Evolutionary conservation across 2,797 vertebrate species (phyloP), one percentile per base, ranked within the genome.

Genomic region (Molothrus ater): DNA sequence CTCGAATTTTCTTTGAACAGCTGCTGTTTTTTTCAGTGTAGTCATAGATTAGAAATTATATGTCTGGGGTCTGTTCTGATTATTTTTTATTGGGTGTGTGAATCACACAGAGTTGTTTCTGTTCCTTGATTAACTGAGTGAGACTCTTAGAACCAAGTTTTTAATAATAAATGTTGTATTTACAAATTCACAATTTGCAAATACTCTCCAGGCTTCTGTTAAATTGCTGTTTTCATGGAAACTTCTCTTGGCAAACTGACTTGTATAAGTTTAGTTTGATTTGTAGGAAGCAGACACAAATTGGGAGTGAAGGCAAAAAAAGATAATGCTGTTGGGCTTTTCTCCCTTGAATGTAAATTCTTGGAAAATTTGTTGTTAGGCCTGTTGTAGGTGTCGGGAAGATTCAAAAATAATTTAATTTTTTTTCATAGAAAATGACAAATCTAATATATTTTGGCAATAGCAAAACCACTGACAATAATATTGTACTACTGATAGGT

Each of bases 151-250:
- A 93, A 95, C 56, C 54, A 86, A 86, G 75, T 78, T 96, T 94
- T 96, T 90, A 96, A 96, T 95, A 96, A 95, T 91, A 86, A 81
- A 92, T 93, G 82, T 90, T 91, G 80, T 96, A 93, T 96, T 96
- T 93, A 92, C 91, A 86, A 92, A 97, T 95, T 76, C 87, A 95
- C 90, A 88, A 83, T 92, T 96, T 84, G 85, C 80, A 95, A 95
- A 96, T 91, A 93, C 66, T 90, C 91, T 86, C 57, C 76, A 76
- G 85, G 63, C 91, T 90, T 60, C 87, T 86, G 74, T 86, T 66
- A 95, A 93, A 94, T 95, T 84, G 76, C 70, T 91, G 76, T 70
- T 94, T 91, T 93, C 82, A 36, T 36, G 63, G 76, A 63, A 76
- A 66, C 63, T 81, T 83, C 60, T 73, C 56, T 92, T 20, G 1